Conservation (phyloP, 2,797 vertebrate genomes). For the Esox lucius region DNA sequence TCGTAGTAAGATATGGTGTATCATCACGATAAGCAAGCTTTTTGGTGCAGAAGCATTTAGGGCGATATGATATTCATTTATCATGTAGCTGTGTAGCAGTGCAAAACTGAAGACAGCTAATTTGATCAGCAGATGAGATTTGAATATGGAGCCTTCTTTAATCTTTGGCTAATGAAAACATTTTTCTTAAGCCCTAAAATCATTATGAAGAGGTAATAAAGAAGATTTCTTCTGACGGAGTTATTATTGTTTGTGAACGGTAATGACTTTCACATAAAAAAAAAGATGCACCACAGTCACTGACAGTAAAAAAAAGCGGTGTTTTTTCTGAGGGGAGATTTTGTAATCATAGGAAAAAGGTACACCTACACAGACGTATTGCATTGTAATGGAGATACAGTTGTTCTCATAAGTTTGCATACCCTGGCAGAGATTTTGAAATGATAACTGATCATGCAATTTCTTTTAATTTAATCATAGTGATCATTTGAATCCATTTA, state of each 20-base stretch:
- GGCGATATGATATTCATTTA: slow-evolving; percentile 47
- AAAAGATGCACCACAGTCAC: background rate
- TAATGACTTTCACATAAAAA: background rate
- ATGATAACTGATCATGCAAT: no score
- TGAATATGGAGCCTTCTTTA: slow-evolving; percentile 68
- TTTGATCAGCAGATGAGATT: slow-evolving; percentile 64
- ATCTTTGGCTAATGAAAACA: slow-evolving; percentile 71
- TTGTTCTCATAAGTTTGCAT: no score
- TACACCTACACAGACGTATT: background rate
- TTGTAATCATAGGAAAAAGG: background rate
- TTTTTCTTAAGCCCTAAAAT: slow-evolving; percentile 70
- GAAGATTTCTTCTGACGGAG: slow-evolving; percentile 45
- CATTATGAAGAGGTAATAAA: slow-evolving; percentile 61
- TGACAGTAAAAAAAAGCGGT: background rate
- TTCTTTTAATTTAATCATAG: no score
- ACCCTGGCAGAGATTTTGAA: no score
- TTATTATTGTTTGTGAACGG: background rate
- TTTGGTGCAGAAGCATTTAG: slow-evolving; percentile 65
- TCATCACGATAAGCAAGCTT: background rate
- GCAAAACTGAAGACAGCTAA: slow-evolving; percentile 52
- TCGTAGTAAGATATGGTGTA: background rate
- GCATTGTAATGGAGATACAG: no score
- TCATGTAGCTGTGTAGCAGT: slow-evolving; percentile 41
- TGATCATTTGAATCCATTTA: no score
- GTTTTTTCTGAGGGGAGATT: background rate